Evolutionary conservation across 2,888 invertebrate genomes (phyloP), one percentile per base, ranked within the genome.

Genomic region (Lochmaea capreae): DNA sequence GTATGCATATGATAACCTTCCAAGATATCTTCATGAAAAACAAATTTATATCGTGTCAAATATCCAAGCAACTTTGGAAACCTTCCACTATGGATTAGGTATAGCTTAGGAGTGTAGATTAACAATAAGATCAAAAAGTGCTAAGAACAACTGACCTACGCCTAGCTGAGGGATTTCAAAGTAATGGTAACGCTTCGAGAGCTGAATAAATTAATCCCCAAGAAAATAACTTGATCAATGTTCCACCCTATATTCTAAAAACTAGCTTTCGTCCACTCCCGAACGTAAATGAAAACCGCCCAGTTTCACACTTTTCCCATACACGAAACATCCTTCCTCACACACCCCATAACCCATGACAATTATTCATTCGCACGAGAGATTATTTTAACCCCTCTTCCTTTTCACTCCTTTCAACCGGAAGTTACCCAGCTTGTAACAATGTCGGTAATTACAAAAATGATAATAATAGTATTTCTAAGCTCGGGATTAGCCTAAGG

Each of bases 391-490:
- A 70, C 69, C 65, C 70, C 62, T 22, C 65, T 42, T 65, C 58
- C 11, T 59, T 26, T 14, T 49, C 9, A 14, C 67, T 63, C 22
- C 4, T 16, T 42, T 39, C 22, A 9, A 14, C 72, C 67, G 74
- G 74, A 76, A 74, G 71, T 68, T 18, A 54, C 72, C 67, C 67
- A 14, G 61, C 65, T 62, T 68, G 65, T 73, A 79, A 79, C 81
- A 81, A 80, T 78, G 74, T 72, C 71, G 75, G 76, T 78, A 80
- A 80, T 78, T 79, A 79, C 76, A 77, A 75, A 78, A 79, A 78
- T 80, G 77, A 79, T 79, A 78, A 79, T 77, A 79, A 77, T 74
- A 71, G 65, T 65, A 65, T 78, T 76, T 73, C 76, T 78, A 75
- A 78, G 76, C 75, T 65, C 18, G 58, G 79, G 80, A 81, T 81